phyloP scores from a whole-genome alignment of 2,888 invertebrate genomes.

The Ectemnius continuus region DNA sequence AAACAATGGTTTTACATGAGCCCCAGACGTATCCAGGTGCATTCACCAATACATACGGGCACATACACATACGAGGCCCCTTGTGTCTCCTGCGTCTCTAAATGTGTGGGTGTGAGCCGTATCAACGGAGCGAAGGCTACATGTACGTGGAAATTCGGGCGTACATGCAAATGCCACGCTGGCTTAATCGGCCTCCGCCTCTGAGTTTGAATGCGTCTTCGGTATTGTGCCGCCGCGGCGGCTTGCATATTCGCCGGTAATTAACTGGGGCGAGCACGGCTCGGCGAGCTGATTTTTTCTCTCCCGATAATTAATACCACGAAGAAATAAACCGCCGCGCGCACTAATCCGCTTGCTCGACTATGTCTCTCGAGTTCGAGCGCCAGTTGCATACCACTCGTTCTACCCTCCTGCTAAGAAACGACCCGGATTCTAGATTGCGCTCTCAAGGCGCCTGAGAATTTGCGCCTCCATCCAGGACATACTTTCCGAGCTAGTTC shows the following conservation, averaged over 20 bases:
- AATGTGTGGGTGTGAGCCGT: background rate
- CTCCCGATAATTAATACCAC: conserved; percentile 10
- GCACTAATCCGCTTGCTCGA: background rate
- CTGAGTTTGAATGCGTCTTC: conserved; percentile 53
- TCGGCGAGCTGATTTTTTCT: background rate
- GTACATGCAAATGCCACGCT: conserved; percentile 3
- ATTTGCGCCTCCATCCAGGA: no score
- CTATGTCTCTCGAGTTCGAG: no score
- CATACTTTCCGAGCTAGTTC: no score
- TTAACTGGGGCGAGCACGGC: background rate
- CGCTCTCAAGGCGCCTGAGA: no score
- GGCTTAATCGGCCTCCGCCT: conserved; percentile 21
- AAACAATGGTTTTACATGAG: conserved; percentile 49
- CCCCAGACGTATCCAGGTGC: conserved; percentile 2
- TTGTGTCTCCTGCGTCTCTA: background rate
- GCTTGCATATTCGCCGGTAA: conserved; percentile 22
- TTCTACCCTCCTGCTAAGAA: no score
- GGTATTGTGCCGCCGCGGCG: conserved; percentile 11
- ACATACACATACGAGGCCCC: background rate
- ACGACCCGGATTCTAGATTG: no score
- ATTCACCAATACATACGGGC: background rate
- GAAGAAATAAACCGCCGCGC: no score
- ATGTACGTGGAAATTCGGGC: conserved; percentile 13
- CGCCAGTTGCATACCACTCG: no score
- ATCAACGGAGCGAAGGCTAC: background rate